Conservation (phyloP, 2,888 invertebrate species). For the Spilosoma lubricipeda region DNA sequence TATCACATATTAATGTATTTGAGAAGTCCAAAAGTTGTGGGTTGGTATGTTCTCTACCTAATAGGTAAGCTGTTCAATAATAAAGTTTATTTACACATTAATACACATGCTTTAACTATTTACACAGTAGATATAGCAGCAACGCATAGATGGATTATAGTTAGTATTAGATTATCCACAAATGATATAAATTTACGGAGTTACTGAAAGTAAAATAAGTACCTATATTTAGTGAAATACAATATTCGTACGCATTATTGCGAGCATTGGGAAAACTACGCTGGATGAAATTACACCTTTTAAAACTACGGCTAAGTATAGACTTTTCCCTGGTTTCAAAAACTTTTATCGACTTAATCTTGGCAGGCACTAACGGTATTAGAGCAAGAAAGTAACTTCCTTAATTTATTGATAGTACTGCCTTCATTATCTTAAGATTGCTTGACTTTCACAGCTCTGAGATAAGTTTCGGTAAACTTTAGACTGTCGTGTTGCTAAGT, state of each 20-base stretch:
- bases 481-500: slow-evolving; percentile 20
- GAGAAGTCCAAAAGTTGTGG: too few relatives aligned
- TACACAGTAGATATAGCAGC: too few relatives aligned
- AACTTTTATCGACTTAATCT: slow-evolving; percentile 53
- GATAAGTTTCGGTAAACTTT: slow-evolving; percentile 29
- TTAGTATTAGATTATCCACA: accelerated
- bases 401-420: slow-evolving; percentile 50
- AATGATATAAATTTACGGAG: neutral
- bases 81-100: too few relatives aligned
- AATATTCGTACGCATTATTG: neutral
- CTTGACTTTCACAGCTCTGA: slow-evolving; percentile 25
- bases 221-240: neutral
- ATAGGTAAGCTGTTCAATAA: too few relatives aligned
- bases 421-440: slow-evolving; percentile 41
- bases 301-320: slow-evolving; percentile 36
- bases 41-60: too few relatives aligned
- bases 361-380: slow-evolving; percentile 47
- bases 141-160: neutral
- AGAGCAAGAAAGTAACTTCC: slow-evolving; percentile 41
- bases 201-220: neutral
- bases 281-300: slow-evolving; percentile 29
- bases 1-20: too few relatives aligned
- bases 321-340: slow-evolving; percentile 35
- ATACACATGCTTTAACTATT: too few relatives aligned
- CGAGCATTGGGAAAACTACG: slow-evolving; percentile 9